A percentile compares a stretch with the other conserved stretches of the same genome.
phyloP scores from a whole-genome alignment of 2,888 invertebrate species.

The Meganola albula region DNA sequence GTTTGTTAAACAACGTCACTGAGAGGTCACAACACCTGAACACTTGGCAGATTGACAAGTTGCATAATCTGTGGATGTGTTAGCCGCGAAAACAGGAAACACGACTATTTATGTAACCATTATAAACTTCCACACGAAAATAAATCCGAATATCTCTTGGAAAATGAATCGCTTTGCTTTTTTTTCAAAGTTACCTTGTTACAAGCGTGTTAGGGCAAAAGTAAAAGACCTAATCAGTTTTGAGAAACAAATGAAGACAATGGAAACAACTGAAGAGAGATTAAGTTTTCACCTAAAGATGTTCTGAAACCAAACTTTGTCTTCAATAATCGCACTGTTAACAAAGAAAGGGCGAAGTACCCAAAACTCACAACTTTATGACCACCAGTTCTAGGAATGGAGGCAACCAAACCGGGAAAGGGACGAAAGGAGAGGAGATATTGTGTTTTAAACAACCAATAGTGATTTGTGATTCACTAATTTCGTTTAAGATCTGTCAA shows the following conservation, averaged over 20 bases:
- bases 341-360: too few species aligned
- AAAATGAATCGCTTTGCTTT: conserved; percentile 24
- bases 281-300: too few species aligned
- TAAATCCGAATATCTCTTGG: conserved; percentile 24
- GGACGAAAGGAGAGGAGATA: too few species aligned
- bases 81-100: conserved; percentile 68
- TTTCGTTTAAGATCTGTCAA: too few species aligned
- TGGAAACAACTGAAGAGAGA: too few species aligned
- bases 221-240: conserved; percentile 14
- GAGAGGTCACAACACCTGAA: conserved; percentile 66
- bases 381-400: too few species aligned
- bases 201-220: conserved; percentile 31
- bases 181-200: conserved; percentile 45
- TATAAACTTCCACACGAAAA: conserved; percentile 36
- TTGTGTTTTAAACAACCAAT: too few species aligned
- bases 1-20: conserved; percentile 35
- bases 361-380: too few species aligned
- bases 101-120: conserved; percentile 55
- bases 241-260: not conserved
- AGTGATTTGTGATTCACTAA: too few species aligned
- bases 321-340: too few species aligned
- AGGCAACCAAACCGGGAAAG: too few species aligned
- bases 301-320: too few species aligned
- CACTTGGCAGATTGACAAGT: conserved; percentile 67
- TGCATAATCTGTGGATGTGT: conserved; percentile 54